Evolutionary conservation across 2,888 invertebrate species (phyloP).

Genomic region (Drosophila rellima): DNA sequence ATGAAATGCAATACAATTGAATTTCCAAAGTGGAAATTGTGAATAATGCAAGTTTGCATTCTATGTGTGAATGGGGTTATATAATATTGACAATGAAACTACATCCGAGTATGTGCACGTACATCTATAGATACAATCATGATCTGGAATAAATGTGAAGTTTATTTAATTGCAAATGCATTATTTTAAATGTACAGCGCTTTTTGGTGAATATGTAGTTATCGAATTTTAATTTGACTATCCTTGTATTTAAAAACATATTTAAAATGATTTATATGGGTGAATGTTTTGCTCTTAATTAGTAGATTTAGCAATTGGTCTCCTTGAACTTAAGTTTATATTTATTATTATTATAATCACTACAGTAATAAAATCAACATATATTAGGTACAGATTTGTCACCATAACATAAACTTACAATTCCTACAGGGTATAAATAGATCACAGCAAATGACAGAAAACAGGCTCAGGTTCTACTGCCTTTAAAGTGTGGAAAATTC

Average conservation of each 20-base stretch:
- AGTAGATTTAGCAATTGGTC: neutral
- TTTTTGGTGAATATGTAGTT: neutral
- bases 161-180: conserved; percentile 29
- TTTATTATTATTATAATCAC: too few relatives aligned
- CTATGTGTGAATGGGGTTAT: conserved; percentile 3
- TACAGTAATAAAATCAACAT: too few relatives aligned
- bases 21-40: conserved; percentile 41
- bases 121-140: conserved; percentile 3
- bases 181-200: conserved; percentile 10
- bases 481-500: conserved; percentile 2
- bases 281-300: too few relatives aligned
- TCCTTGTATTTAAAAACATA: neutral
- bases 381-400: too few relatives aligned
- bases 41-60: conserved; percentile 36
- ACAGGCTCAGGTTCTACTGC: neutral
- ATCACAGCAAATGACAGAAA: neutral
- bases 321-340: neutral
- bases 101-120: neutral
- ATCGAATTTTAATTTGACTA: neutral
- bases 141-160: conserved; percentile 28
- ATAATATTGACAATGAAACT: conserved; percentile 4
- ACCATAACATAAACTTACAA: neutral
- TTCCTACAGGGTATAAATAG: neutral
- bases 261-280: neutral
- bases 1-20: conserved; percentile 49